Conservation (phyloP, 2,113 vertebrate genomes). For the Penelope pileata region DNA sequence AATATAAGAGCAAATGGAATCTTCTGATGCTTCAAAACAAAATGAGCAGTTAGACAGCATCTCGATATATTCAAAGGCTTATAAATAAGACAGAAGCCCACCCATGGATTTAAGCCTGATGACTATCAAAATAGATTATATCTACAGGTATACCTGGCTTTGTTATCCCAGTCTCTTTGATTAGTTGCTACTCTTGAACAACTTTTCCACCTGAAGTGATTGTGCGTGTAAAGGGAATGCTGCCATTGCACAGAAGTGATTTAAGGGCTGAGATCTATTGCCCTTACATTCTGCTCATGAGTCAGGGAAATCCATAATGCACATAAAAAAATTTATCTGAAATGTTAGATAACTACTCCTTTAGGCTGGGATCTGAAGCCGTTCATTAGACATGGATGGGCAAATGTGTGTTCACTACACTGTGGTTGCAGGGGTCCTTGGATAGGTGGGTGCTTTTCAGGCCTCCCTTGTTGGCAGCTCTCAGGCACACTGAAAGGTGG, state of each 20-base stretch:
- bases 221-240: not conserved
- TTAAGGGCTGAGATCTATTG: not conserved
- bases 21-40: not conserved
- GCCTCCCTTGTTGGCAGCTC: not conserved
- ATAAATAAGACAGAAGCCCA: not conserved
- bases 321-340: not conserved
- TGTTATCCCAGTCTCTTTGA: not conserved
- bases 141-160: not conserved
- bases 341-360: not conserved
- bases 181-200: not conserved
- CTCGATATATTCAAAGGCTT: not conserved
- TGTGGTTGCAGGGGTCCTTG: not conserved
- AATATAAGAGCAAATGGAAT: not conserved
- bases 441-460: not conserved
- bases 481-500: not conserved
- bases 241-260: not conserved
- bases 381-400: not conserved
- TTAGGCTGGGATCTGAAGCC: not conserved
- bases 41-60: not conserved
- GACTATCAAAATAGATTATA: not conserved
- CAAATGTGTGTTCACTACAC: not conserved
- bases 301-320: not conserved
- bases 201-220: not conserved
- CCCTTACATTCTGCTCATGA: not conserved
- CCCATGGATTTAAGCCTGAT: not conserved